Conservation (phyloP, 2,113 vertebrate species). For the Lepisosteus oculatus region DNA sequence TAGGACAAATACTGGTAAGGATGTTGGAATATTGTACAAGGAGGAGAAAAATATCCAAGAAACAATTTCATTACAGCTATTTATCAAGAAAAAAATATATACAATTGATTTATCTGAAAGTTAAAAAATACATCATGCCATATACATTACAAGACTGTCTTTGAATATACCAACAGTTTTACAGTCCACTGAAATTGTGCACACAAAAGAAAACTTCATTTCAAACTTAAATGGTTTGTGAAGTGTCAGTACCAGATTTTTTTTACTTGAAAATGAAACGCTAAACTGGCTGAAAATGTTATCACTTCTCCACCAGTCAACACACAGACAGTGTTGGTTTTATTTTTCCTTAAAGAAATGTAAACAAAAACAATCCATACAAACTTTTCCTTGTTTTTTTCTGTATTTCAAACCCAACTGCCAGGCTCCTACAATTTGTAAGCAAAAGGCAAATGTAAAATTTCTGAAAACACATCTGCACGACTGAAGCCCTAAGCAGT, state of each 20-base stretch:
- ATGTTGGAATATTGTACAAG: conserved; percentile 90
- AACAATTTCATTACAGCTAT: conserved; percentile 98
- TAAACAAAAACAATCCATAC: conserved; percentile 82
- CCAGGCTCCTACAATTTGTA: conserved; percentile 69
- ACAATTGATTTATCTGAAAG: conserved; percentile 97
- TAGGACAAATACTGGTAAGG: conserved; percentile 95
- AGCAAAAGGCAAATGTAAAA: conserved; percentile 45
- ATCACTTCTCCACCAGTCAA: conserved; percentile 76
- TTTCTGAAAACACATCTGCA: conserved; percentile 35
- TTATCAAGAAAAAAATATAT: conserved; percentile 99
- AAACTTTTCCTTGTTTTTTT: conserved; percentile 70
- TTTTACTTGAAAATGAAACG: conserved; percentile 59
- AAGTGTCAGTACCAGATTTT: conserved; percentile 81
- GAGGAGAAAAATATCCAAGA: conserved; percentile 97
- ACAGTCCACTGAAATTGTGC: conserved; percentile 89
- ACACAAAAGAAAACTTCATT: conserved; percentile 80
- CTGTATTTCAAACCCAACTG: conserved; percentile 48
- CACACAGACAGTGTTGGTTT: conserved; percentile 68
- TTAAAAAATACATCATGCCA: conserved; percentile 99
- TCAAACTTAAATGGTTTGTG: conserved; percentile 78
- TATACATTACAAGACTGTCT: conserved; percentile 91
- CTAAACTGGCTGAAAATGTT: conserved; percentile 72
- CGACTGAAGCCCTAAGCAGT: conserved; percentile 46
- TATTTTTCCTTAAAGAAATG: conserved; percentile 71
- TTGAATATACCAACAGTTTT: conserved; percentile 72